These are phyloP conservation scores for Cichlasoma orientale DNA, from an alignment of 2,797 vertebrate genomes.

Conservation along the genomic window DNA sequence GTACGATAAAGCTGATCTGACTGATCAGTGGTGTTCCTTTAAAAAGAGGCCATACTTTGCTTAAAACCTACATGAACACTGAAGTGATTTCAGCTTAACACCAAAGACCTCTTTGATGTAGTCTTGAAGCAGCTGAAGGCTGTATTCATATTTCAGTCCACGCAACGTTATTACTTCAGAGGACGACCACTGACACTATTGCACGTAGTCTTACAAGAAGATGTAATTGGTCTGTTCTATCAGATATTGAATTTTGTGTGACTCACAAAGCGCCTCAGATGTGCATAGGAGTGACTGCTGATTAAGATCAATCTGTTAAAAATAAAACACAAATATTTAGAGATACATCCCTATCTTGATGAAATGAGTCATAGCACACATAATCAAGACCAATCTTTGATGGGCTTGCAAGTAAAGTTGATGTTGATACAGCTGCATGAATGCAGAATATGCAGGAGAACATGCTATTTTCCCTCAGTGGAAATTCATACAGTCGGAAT, in stretches of 20 bases:
- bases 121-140: not conserved
- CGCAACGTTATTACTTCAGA: not conserved
- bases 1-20: not conserved
- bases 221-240: conserved; percentile 3
- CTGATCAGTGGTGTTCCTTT: not conserved
- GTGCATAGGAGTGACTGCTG: not conserved
- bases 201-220: not conserved
- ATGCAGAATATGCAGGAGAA: not conserved
- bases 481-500: too few relatives aligned
- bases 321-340: conserved; percentile 2
- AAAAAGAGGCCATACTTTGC: conserved; percentile 5
- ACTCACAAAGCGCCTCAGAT: not conserved
- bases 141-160: conserved; percentile 23
- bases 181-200: not conserved
- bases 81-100: conserved; percentile 33
- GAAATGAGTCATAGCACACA: not conserved
- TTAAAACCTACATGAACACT: conserved; percentile 8
- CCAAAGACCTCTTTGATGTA: conserved; percentile 27
- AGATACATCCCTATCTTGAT: not conserved
- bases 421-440: not conserved
- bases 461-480: too few relatives aligned
- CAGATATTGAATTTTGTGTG: not conserved
- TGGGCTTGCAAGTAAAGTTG: not conserved
- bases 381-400: not conserved
- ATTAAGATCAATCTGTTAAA: conserved; percentile 1